Evolutionary conservation across 2,888 invertebrate genomes (phyloP), one percentile per base, ranked within the genome.

Genomic region (Clistopyga incitator): DNA sequence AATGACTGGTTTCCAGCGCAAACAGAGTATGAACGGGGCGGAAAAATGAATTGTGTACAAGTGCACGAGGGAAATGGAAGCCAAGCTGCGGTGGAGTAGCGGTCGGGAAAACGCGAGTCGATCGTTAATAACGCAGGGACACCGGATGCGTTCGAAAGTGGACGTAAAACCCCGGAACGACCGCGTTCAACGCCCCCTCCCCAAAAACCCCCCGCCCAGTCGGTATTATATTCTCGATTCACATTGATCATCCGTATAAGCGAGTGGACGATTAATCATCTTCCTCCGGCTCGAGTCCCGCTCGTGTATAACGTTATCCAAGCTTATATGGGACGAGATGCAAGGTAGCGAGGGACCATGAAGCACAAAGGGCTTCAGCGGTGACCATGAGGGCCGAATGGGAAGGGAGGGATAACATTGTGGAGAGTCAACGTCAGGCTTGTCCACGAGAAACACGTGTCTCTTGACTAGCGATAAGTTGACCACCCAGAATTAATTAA

Each of bases 151-250:
- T 70, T 81, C 72, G 59, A 79, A 84, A 81, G 84, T 85, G 81
- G 79, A 85, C 76, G 79, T 68, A 84, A 84, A 84, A 85, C 76
- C 71, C 72, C 80, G 76, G 56, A 83, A 81, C 81, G 74, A 84
- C 72, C 82, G 50, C 75, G 75, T 61, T 67, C 79, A 80, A 75
- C 76, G 76, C 80, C 59, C n/a, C n/a, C n/a, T n/a, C n/a, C n/a
- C n/a, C n/a, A n/a, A 61, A 77, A 80, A 83, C 59, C 64, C 38
- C 20, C n/a, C 38, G 47, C 64, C 50, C 65, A 6, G 45, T 67
- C 4, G 54, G 20, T 56, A 74, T 68, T 78, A 77, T 77, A 81
- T 82, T 79, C 71, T 61, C 79, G 64, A 74, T 83, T 78, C 75
- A 56, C 76, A 81, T 81, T 77, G 83, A 79, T 84, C 84, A 83